Evolutionary conservation across 2,888 invertebrate species (phyloP).

Genomic region (Unio pictorum): DNA sequence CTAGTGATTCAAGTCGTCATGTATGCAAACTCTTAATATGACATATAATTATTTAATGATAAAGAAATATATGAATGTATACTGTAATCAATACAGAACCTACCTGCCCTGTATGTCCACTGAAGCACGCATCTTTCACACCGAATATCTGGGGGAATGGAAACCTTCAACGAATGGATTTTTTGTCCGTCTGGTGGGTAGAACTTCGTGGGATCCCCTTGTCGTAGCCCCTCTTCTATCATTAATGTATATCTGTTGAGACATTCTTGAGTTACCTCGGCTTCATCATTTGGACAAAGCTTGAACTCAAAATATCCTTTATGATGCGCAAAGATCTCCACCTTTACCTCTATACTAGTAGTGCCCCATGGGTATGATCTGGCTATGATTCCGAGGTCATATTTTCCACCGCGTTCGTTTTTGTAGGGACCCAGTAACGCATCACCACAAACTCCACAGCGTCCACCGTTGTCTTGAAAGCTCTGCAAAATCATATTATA

Average conservation of each 20-base stretch:
- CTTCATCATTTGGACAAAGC: constrained; percentile 29
- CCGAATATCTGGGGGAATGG: constrained; percentile 17
- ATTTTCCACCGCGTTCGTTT: constrained; percentile 27
- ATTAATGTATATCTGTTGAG: constrained; percentile 21
- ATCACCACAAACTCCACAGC: constrained; percentile 33
- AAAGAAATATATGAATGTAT: background rate
- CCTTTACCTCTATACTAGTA: constrained; percentile 25
- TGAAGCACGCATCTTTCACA: constrained; percentile 34
- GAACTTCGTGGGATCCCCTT: constrained; percentile 19
- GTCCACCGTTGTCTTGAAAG: constrained; percentile 21
- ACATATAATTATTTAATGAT: background rate
- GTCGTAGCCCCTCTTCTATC: constrained; percentile 19
- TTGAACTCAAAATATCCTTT: constrained; percentile 31
- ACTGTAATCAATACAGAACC: background rate
- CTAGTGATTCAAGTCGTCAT: too few species aligned
- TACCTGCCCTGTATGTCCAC: constrained; percentile 35
- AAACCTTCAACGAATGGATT: constrained; percentile 19
- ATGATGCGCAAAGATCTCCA: constrained; percentile 32
- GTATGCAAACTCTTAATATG: too few species aligned
- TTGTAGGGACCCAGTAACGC: constrained; percentile 24
- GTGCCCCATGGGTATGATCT: constrained; percentile 23
- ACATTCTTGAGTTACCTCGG: constrained; percentile 19
- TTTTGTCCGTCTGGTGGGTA: constrained; percentile 17
- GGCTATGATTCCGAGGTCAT: constrained; percentile 29
- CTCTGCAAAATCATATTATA: constrained; percentile 12